Conservation (phyloP, 2,797 vertebrate genomes). For the Falco peregrinus region DNA sequence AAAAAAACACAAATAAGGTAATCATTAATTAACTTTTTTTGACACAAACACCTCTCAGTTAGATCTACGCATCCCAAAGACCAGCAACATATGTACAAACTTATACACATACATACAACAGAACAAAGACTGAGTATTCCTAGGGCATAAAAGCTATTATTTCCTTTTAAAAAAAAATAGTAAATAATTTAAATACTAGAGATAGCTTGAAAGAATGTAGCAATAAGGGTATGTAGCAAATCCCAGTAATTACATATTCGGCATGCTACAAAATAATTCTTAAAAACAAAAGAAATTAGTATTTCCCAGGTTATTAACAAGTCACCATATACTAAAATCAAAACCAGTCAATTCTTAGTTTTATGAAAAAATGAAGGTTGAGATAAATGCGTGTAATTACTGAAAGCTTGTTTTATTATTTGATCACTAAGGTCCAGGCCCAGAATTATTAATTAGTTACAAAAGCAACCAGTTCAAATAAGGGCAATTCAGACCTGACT, state of each 20-base stretch:
- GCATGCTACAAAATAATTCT: not conserved
- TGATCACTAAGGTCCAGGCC: not conserved
- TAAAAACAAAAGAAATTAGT: not conserved
- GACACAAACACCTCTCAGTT: constrained; percentile 32
- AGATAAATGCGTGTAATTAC: not conserved
- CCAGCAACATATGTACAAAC: not conserved
- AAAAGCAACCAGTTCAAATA: not conserved
- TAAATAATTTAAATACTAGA: not conserved
- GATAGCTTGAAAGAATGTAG: not conserved
- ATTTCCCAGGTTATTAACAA: not conserved
- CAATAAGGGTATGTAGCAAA: not conserved
- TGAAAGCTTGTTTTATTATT: not conserved
- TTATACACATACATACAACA: not conserved
- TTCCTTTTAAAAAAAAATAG: not conserved
- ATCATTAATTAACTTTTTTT: constrained; percentile 49
- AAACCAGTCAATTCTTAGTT: not conserved
- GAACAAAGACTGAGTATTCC: not conserved
- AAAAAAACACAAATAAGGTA: constrained; percentile 4
- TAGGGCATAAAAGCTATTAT: not conserved
- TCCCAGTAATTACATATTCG: not conserved
- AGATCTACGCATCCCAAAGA: constrained; percentile 4
- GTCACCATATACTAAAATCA: not conserved
- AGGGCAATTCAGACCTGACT: not conserved
- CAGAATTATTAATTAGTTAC: not conserved
- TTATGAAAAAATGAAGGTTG: not conserved